phyloP scores from a whole-genome alignment of 1,140 invertebrate genomes.

The Drosophila funebris region DNA sequence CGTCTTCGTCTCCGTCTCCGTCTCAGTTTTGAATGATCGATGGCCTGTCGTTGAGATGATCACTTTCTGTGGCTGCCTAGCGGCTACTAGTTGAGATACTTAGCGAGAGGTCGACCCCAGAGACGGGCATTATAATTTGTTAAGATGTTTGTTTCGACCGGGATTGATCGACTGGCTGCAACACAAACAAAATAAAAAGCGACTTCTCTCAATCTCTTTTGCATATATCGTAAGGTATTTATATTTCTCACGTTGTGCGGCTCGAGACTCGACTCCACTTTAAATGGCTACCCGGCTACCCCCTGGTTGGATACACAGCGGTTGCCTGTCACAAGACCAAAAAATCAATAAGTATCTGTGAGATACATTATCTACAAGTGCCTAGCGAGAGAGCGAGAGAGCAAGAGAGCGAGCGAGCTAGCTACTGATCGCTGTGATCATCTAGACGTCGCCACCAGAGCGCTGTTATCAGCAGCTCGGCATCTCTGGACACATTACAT shows the following conservation, averaged over 20 bases:
- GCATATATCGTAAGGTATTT: conserved; percentile 38
- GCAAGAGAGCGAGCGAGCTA: neutral
- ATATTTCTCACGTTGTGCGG: conserved; percentile 74
- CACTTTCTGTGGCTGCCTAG: conserved; percentile 78
- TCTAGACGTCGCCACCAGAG: conserved; percentile 42
- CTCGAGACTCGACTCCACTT: conserved; percentile 44
- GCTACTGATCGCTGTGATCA: conserved; percentile 53
- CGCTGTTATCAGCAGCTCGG: conserved; percentile 69
- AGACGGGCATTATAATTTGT: conserved; percentile 69
- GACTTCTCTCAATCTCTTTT: conserved; percentile 21
- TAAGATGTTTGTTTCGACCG: conserved; percentile 74
- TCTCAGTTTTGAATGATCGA: conserved; percentile 69
- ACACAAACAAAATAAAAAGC: neutral
- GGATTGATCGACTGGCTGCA: conserved; percentile 38
- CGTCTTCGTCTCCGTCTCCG: neutral
- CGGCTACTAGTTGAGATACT: conserved; percentile 82
- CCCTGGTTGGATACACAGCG: conserved; percentile 27
- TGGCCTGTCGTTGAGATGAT: conserved; percentile 80
- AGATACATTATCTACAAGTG: conserved; percentile 65
- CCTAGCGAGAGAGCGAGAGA: neutral
- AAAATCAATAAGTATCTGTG: conserved; percentile 47
- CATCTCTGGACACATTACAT: conserved; percentile 75
- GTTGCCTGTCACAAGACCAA: conserved; percentile 46
- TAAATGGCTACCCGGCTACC: conserved; percentile 22
- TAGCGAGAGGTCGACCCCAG: conserved; percentile 50